Base-by-base conservation (phyloP, 2,113 vertebrate genomes). In the Sander lucioperca region DNA sequence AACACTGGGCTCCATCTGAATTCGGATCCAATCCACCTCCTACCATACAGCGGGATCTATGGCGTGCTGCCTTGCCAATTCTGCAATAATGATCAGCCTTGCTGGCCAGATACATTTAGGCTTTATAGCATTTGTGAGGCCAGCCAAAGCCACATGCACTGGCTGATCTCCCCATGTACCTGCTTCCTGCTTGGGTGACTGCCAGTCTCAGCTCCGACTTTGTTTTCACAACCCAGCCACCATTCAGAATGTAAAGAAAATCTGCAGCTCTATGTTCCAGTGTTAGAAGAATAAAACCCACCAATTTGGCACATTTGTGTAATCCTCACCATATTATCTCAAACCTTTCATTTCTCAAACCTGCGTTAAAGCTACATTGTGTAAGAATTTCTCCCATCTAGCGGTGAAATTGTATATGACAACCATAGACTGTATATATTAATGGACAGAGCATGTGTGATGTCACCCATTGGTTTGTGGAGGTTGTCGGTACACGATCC, bases 181-280 rank as follows among this genome's bases (percentile, higher is more conserved):
- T 80, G 86, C 74, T 59, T 77, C 54, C 83, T 76, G 72, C 65
- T 50, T 79, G 85, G 81, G 70, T 15, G 80, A 48, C 80, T 45
- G 77, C 83, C 85, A 87, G 73, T 39, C 72, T 50, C 47, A 33
- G 75, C 76, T 67, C 65, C 25, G 15, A 64, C 58, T 48, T 77
- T 36, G 62, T 13, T 74, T 67, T 68, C 5, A 6, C 50, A 67
- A 33, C 27, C 53, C 43, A 69, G 67, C 15, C 19, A n/a, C 70
- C 16, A 4, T 30, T 70, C 61, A 59, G 19, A 59, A 87, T 58
- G 76, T 82, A 78, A 75, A 66, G 67, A 75, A 53, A 70, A 70
- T 53, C 23, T 50, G 27, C 9, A 48, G 65, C 70, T 56, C 30
- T 16, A 16, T 13, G 66, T 48, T 63, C 23, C 23, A n/a, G 23